phyloP scores from a whole-genome alignment of 1,140 invertebrate species.

The Glomeris maerens region DNA sequence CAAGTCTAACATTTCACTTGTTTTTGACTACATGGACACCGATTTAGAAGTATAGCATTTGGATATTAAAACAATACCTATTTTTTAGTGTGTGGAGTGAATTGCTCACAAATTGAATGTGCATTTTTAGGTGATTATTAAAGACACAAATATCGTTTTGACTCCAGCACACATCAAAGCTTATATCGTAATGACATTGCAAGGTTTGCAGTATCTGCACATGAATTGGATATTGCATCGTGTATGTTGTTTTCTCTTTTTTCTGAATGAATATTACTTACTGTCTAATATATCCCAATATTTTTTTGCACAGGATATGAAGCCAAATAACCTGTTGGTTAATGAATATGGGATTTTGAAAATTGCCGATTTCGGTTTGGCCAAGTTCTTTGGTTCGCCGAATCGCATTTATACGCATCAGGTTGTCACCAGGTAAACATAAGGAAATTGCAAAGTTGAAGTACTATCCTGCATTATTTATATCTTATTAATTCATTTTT shows the following conservation, averaged over 20 bases:
- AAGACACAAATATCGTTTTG: conserved; percentile 61
- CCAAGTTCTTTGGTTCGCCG: conserved; percentile 92
- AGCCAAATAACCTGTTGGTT: conserved; percentile 96
- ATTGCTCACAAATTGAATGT: background rate
- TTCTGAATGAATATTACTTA: background rate
- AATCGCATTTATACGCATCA: conserved; percentile 94
- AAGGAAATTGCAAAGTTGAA: background rate
- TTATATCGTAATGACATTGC: conserved; percentile 86
- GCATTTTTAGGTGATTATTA: conserved; percentile 37
- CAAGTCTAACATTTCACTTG: conserved; percentile 94
- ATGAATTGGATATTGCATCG: conserved; percentile 93
- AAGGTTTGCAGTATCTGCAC: conserved; percentile 92
- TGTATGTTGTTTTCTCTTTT: conserved; percentile 27
- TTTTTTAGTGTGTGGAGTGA: background rate
- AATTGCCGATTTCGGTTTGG: conserved; percentile 96
- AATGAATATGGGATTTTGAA: conserved; percentile 85
- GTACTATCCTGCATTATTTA: conserved; percentile 5
- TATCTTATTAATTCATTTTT: conserved; percentile 7
- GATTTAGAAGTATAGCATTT: conserved; percentile 68
- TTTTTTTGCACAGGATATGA: conserved; percentile 65
- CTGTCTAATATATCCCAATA: no score
- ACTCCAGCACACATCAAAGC: conserved; percentile 89
- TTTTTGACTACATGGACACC: conserved; percentile 99
- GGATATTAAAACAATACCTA: background rate
- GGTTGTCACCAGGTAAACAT: conserved; percentile 75